Conservation (phyloP, 37 sponge, comb jelly and placozoan species). For the Beroe ovata region DNA sequence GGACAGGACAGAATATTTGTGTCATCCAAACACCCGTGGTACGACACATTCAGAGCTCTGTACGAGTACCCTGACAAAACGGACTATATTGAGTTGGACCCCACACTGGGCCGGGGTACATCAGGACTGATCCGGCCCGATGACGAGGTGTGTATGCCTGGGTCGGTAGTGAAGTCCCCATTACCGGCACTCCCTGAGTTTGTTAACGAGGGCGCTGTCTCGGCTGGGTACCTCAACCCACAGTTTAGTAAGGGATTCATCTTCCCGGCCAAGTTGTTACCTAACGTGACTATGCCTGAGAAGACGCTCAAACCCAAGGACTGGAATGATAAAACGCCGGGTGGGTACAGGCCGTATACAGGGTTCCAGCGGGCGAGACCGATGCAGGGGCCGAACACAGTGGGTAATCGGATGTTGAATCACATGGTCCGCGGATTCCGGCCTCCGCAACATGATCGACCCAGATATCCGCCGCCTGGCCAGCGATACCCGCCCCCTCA, state of each 20-base stretch:
- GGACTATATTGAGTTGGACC: conserved; percentile 41
- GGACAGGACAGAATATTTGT: conserved; percentile 69
- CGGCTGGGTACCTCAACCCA: conserved; percentile 76
- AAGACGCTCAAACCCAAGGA: conserved; percentile 59
- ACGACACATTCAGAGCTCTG: conserved; percentile 59
- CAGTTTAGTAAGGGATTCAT: conserved; percentile 72
- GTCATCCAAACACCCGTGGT: conserved; percentile 67
- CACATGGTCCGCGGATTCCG: conserved; percentile 51
- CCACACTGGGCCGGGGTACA: conserved; percentile 35
- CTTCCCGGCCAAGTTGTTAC: conserved; percentile 75
- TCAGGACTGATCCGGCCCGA: conserved; percentile 24
- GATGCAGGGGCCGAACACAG: conserved; percentile 66
- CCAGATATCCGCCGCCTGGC: conserved; percentile 39
- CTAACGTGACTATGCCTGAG: conserved; percentile 17
- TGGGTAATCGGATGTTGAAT: conserved; percentile 59
- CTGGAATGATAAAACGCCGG: conserved; percentile 39
- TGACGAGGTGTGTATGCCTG: conserved; percentile 17
- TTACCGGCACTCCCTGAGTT: conserved; percentile 24
- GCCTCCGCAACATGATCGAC: conserved; percentile 36
- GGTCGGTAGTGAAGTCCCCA: conserved; percentile 3
- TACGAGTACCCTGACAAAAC: conserved; percentile 65
- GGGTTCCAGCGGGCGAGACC: conserved; percentile 64
- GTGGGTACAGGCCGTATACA: conserved; percentile 37
- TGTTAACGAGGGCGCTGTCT: conserved; percentile 39
- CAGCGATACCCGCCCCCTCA: conserved; percentile 24